Base-by-base conservation (phyloP, 2,113 vertebrate species). In the Dicaeum eximium region DNA sequence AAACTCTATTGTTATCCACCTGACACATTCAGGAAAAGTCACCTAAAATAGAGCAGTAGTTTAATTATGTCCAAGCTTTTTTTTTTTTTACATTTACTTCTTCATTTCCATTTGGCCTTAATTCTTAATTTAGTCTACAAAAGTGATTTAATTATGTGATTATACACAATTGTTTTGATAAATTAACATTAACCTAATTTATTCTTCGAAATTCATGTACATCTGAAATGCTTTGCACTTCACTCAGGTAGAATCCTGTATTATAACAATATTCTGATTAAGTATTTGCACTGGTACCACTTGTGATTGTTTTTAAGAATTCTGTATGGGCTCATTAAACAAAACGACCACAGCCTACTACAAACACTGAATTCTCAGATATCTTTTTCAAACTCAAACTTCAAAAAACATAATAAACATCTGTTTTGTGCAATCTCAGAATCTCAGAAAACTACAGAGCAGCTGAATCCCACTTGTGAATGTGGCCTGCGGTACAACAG, bases 1-100 rank as follows among this genome's bases (percentile, higher is more conserved):
- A 96, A 99, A 99, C 93, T 99, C 99, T 6, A 99, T 98, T 47
- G 99, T 99, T 91, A 99, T 99, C 99, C 99, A 99, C 45, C 99
- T 98, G 62, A 99, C 99, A 84, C 99, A 99, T 91, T 99, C 99
- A 86, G 99, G 99, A 94, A 99, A 99, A n/a, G 99, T 98, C 24
- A 99, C 99, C 99, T 99, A 83, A 61, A 88, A 84, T 40, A 72
- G 94, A 95, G 74, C 4, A 95, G 20, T 1, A 75, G 22, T 6
- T 28, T 11, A 70, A 73, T 81, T 53, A 92, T 13, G 6, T 27
- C 22, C 71, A 80, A 42, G 25, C 38, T 81, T 61, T 12, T 28
- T n/a, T n/a, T 1, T 2, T 31, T 47, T 65, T 47, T 4, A 28
- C 13, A 58, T 42, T 74, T 42, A 47, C 20, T 62, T 62, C n/a